Base-by-base conservation (phyloP, 1,140 invertebrate genomes). In the Anastrepha obliqua region DNA sequence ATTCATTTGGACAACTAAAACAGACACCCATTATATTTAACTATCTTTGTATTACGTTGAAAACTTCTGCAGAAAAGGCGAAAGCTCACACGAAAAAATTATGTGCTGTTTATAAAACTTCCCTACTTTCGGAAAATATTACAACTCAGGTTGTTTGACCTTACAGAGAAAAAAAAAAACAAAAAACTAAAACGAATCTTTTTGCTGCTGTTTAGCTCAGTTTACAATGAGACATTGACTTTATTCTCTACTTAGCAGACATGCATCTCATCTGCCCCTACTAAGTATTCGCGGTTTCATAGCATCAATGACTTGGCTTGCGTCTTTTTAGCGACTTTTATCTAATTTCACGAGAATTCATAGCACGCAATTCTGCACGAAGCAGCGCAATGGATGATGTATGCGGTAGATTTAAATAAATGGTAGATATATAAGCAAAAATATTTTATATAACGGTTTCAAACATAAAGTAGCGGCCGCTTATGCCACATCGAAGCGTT, bases 321-420 rank as follows among this genome's bases (percentile, higher is more conserved):
- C 51, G 51, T 55, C 0, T 6, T 11, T 55, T n/a, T 15, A 44
- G 15, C 42, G 47, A 51, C 17, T 42, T 81, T 81, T 81, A 81
- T 81, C 74, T 55, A 81, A 81, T 55, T 81, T 81, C 51, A 81
- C 17, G 74, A 81, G 74, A 81, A 81, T 55, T 81, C 74, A 51
- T 55, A 81, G 51, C 74, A 81, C 74, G 74, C 74, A 81, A 81
- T 81, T 81, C 6, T 81, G 74, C 74, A 81, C 74, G 74, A 81
- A 81, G 74, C 47, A 9, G 47, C 42, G 13, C 20, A 81, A n/a
- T 81, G 74, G 47, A 81, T 42, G 70, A 74, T 74, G 70, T 15
- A 17, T 47, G 29, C 44, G 47, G 47, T 9, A 13, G 47, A 81
- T 81, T 74, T 74, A 47, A 47, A 81, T 55, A 47, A 81, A 55